Conservation (phyloP, 2,113 vertebrate genomes). For the Microtus pennsylvanicus region DNA sequence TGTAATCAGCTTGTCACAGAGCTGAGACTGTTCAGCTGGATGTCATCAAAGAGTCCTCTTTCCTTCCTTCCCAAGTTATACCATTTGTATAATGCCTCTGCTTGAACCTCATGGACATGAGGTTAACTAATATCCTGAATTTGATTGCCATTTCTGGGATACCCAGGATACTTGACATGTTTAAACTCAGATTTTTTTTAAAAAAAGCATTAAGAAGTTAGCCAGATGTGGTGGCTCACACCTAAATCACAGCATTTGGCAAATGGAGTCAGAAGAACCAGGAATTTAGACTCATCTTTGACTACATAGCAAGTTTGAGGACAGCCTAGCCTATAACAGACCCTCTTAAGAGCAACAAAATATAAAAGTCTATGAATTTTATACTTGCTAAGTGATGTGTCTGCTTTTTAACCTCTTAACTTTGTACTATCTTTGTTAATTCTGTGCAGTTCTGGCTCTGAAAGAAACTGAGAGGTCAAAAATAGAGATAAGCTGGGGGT, state of each 20-base stretch:
- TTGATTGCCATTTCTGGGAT: constrained; percentile 35
- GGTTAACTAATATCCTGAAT: constrained; percentile 3
- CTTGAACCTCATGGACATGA: constrained; percentile 13
- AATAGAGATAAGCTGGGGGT: not conserved
- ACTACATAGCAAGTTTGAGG: not conserved
- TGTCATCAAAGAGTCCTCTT: not conserved
- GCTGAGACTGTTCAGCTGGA: not conserved
- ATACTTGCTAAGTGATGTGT: not conserved
- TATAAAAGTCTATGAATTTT: not conserved
- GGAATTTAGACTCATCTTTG: not conserved
- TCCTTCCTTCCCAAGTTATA: not conserved
- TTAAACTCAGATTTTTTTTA: not conserved
- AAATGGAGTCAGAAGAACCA: not conserved
- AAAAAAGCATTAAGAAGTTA: not conserved
- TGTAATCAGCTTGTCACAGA: not conserved
- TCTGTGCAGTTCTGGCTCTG: not conserved
- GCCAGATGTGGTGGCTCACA: not conserved
- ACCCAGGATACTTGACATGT: constrained; percentile 8
- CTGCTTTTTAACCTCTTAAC: not conserved
- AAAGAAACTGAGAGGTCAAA: constrained; percentile 33
- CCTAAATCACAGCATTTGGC: not conserved
- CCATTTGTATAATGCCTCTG: not conserved
- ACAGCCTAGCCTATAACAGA: not conserved
- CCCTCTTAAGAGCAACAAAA: not conserved
- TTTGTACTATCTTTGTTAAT: not conserved